Evolutionary conservation across 2,888 invertebrate genomes (phyloP), one percentile per base, ranked within the genome.

Genomic region (Himalopsyche japonica): DNA sequence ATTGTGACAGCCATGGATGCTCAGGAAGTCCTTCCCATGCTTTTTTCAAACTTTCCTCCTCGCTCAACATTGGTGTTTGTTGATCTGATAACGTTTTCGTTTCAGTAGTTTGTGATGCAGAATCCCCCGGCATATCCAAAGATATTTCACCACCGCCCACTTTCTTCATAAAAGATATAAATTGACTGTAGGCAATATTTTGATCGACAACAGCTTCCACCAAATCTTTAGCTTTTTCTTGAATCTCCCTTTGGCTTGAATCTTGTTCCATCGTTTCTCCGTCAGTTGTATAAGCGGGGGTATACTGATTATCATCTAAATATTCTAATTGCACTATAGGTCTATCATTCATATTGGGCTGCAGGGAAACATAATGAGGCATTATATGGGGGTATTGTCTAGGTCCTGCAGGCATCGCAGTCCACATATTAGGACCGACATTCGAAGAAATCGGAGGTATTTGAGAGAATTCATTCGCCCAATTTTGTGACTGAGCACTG

Each of bases 111-210:
- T 91, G 89, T 86, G 91, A 88, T 87, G 80, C 48, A 7, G 83
- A 87, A 86, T 89, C 89, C 80, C 91, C 91, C 86, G 90, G 86
- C 81, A 93, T 90, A 81, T 94, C 93, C 76, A 95, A 89, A 85
- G 93, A 92, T 80, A 93, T 90, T 87, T 95, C 94, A 70, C 94
- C 95, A 88, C 95, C 94, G 89, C 95, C 95, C 84, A 96, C 94
- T 90, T 94, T 95, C 88, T 95, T 94, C 94, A 97, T 96, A 89
- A 97, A 97, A 88, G 95, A 95, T 95, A 97, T 95, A 89, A 97
- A 97, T 93, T 96, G 93, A 82, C 95, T 96, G 89, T 95, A 95
- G 30, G 94, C 94, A 88, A 95, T 93, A 89, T 95, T 95, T 87
- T 95, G 93, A 90, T 96, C 95, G 88, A 93, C 92, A 3, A 94